These are phyloP conservation scores for Myopa tessellatipennis DNA, from an alignment of 2,888 invertebrate genomes.

Conservation along the genomic window DNA sequence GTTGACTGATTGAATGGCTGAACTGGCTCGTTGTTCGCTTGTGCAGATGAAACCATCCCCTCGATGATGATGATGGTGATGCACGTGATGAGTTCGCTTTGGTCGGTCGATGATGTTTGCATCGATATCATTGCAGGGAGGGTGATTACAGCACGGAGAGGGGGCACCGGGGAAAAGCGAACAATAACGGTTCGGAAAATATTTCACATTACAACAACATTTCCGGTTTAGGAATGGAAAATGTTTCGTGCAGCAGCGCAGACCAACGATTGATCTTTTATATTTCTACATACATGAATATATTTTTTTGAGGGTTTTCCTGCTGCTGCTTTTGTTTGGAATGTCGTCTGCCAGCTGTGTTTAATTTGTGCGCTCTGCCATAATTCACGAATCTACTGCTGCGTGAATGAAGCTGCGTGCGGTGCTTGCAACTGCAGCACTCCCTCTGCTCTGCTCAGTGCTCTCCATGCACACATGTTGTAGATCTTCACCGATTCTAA, in stretches of 20 bases:
- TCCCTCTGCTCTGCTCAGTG: not conserved
- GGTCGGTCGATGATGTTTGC: not conserved
- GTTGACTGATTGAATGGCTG: constrained; percentile 1
- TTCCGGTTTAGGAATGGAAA: not conserved
- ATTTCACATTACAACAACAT: not conserved
- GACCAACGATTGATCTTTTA: constrained; percentile 28
- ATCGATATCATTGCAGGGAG: constrained; percentile 9
- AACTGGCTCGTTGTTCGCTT: constrained; percentile 1
- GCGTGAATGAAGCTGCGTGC: not conserved
- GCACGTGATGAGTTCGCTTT: constrained; percentile 19
- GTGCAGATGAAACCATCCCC: constrained; percentile 22
- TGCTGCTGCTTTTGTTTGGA: not conserved
- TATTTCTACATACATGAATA: not conserved
- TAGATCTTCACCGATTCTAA: not conserved
- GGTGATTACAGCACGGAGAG: constrained; percentile 13
- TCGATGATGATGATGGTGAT: not conserved
- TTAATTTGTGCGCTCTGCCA: not conserved
- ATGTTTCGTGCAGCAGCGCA: not conserved
- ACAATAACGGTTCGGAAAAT: not conserved
- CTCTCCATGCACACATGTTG: not conserved
- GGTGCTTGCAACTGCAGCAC: not conserved
- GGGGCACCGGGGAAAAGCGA: no score
- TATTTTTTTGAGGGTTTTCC: not conserved
- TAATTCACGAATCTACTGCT: not conserved
- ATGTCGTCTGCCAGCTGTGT: constrained; percentile 27